phyloP scores from a whole-genome alignment of 2,797 vertebrate genomes.

The Bradypodion pumilum region DNA sequence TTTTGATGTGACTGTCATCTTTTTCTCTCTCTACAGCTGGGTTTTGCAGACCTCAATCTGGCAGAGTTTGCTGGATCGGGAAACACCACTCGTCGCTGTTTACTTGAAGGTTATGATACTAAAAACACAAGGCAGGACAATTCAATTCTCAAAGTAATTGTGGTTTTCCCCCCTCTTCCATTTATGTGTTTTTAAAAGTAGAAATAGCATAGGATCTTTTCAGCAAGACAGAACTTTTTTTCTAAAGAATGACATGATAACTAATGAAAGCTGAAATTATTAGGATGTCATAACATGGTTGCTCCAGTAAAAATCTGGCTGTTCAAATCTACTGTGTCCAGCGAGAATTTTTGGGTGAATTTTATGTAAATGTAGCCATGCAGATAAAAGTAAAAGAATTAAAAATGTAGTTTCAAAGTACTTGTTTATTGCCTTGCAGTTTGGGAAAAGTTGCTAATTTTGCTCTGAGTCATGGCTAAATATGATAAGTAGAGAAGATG shows the following conservation, averaged over 20 bases:
- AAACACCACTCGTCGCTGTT: conserved; percentile 92
- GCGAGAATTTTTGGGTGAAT: neutral
- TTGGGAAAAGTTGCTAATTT: neutral
- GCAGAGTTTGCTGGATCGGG: conserved; percentile 96
- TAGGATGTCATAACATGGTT: conserved; percentile 5
- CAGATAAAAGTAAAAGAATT: neutral
- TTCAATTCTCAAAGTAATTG: conserved; percentile 95
- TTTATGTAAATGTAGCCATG: neutral
- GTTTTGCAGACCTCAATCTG: conserved; percentile 96
- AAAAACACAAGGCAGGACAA: conserved; percentile 98
- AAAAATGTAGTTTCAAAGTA: neutral
- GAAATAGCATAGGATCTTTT: neutral
- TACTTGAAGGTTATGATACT: conserved; percentile 98
- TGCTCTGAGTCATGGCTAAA: neutral
- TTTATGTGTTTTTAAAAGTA: neutral
- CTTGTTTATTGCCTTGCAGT: neutral
- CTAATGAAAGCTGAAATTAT: conserved; percentile 9
- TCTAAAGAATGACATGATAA: conserved; percentile 1
- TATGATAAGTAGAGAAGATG: neutral
- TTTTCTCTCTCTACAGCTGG: conserved; percentile 82
- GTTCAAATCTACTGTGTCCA: neutral
- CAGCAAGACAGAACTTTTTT: conserved; percentile 8
- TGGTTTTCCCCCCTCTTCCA: conserved; percentile 7
- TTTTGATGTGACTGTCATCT: conserved; percentile 11
- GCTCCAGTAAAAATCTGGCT: neutral